Percentiles rank a stretch among this genome's conserved stretches.
Conservation (phyloP, 2,113 vertebrate genomes). For the Alectura lathami region DNA sequence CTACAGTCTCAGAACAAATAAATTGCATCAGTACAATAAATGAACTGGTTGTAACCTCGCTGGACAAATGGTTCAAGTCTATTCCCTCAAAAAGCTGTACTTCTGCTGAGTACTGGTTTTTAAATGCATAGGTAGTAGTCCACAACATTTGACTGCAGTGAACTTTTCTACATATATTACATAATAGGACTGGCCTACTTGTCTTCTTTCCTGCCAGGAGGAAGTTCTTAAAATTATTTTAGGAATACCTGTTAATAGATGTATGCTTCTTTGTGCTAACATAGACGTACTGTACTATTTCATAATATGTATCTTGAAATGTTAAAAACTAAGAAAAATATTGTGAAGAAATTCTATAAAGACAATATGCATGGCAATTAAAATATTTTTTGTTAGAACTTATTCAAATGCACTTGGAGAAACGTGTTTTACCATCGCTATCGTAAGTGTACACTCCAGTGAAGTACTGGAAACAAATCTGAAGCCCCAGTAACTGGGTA, state of each 20-base stretch:
- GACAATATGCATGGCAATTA: neutral
- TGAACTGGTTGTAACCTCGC: neutral
- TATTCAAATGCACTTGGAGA: neutral
- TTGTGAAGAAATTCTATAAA: neutral
- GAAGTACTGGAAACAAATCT: neutral
- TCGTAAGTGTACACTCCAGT: neutral
- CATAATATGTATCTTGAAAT: neutral
- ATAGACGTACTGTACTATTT: neutral
- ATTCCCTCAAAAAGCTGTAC: neutral
- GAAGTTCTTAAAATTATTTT: neutral
- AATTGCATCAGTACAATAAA: neutral
- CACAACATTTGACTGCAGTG: neutral
- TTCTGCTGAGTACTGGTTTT: neutral
- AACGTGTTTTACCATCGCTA: neutral
- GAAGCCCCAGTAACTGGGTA: neutral
- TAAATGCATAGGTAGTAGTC: neutral
- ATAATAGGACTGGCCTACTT: neutral
- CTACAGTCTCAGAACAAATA: neutral
- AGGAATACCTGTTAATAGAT: neutral
- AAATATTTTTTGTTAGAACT: neutral
- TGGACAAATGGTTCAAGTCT: neutral
- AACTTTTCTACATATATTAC: neutral
- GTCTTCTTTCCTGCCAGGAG: neutral
- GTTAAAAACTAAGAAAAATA: neutral
- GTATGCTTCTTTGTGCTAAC: neutral